Conservation (phyloP, 1,140 invertebrate genomes). For the Radopholus similis region DNA sequence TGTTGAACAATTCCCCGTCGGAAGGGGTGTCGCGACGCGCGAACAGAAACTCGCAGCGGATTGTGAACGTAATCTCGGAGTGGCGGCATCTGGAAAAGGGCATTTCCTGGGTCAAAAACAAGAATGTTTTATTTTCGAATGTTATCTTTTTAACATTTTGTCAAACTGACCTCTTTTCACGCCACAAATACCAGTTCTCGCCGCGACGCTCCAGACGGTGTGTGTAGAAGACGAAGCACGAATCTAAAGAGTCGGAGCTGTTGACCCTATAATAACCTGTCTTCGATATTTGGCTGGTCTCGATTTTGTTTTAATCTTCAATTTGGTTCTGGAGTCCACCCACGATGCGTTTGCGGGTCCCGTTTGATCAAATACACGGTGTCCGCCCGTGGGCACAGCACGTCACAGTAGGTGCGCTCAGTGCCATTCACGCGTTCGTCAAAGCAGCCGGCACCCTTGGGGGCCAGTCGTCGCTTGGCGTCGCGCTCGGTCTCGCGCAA, state of each 20-base stretch:
- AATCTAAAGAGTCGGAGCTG: background rate
- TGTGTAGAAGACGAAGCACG: conserved; percentile 53
- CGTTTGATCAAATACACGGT: conserved; percentile 56
- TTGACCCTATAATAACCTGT: too few species aligned
- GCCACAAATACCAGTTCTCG: conserved; percentile 51
- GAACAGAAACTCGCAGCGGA: conserved; percentile 51
- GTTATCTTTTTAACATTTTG: conserved; percentile 3
- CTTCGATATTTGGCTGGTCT: background rate
- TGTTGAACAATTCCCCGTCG: conserved; percentile 44
- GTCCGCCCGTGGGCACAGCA: conserved; percentile 50
- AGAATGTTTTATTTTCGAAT: conserved; percentile 10
- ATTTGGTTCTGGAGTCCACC: conserved; percentile 10
- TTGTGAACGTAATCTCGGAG: conserved; percentile 50
- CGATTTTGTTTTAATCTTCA: background rate
- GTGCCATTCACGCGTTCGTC: conserved; percentile 51
- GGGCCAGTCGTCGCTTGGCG: conserved; percentile 26
- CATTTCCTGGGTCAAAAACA: background rate
- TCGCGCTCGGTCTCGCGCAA: conserved; percentile 45
- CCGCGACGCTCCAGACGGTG: conserved; percentile 49
- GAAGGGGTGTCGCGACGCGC: conserved; percentile 35
- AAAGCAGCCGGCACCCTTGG: conserved; percentile 38
- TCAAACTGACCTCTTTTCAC: conserved; percentile 41
- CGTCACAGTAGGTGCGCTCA: conserved; percentile 48
- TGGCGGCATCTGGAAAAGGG: conserved; percentile 39
- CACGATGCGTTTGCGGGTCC: conserved; percentile 47